Evolutionary conservation across 2,113 vertebrate genomes (phyloP).

Genomic region (Ranitomeya variabilis): DNA sequence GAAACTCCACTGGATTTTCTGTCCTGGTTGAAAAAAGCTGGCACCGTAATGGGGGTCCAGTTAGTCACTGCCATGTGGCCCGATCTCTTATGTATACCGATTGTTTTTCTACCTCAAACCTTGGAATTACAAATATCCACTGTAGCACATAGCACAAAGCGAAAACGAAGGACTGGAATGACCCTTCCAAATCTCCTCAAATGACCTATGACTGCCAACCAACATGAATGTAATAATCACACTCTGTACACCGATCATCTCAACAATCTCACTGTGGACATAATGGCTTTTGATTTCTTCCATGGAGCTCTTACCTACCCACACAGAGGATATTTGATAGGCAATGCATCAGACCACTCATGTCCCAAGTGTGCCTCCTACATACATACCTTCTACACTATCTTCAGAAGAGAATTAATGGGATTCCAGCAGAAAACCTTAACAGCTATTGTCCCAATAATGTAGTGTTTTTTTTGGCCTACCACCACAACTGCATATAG

Average conservation of each 20-base stretch:
- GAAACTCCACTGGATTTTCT: no score
- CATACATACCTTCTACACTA: neutral
- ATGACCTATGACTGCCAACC: neutral
- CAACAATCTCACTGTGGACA: neutral
- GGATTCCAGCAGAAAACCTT: no score
- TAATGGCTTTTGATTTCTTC: neutral
- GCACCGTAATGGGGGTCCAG: no score
- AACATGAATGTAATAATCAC: neutral
- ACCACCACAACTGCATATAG: neutral
- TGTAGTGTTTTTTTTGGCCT: no score
- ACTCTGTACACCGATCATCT: neutral
- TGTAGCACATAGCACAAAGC: neutral
- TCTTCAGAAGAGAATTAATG: neutral
- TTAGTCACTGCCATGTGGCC: no score
- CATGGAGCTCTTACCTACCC: neutral
- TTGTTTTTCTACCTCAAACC: neutral
- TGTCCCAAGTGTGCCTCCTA: neutral
- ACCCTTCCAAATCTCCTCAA: neutral
- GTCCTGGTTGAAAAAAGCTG: no score
- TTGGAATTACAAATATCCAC: neutral
- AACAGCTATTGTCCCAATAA: no score
- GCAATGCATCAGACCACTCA: neutral
- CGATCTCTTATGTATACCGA: no score
- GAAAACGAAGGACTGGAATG: neutral
- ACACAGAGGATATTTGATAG: neutral